Evolutionary conservation across 2,797 vertebrate species (phyloP), one percentile per base, ranked within the genome.

Genomic region (Dipus sagitta): DNA sequence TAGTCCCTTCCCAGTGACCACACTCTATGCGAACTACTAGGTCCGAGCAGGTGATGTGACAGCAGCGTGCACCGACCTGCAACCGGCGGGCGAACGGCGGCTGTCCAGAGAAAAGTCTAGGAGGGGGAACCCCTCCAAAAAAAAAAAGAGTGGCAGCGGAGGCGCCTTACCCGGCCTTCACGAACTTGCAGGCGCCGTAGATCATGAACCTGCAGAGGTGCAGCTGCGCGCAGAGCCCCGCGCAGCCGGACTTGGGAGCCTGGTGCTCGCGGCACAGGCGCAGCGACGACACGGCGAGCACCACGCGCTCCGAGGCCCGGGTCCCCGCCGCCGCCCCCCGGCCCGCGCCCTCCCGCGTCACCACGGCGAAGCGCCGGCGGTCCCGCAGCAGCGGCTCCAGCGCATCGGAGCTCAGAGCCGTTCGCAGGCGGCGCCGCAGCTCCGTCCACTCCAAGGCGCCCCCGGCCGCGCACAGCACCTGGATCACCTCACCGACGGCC

Each of bases 171-270:
- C 98, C 97, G 60, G 97, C 97, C 96, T 30, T 97, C 98, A 97
- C 94, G 84, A 98, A 98, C 32, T 94, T 98, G 97, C 99, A 99
- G 47, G 96, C 94, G 7, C 99, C 99, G 38, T 97, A 98, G 2
- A 99, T 95, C 75, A 97, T 97, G 91, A 98, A 99, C 92, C 97
- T 98, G 97, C 99, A 99, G 89, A 99, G 88, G 90, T 99, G 99
- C 75, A 99, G 97, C 3, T 95, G 86, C 1, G 97, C 95, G 93
- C 99, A 99, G 0, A 1, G 86, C 74, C 96, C 98, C 91, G 1
- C 97, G 98, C 95, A 99, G 70, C 84, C 98, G 2, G 67, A 1
- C 79, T 94, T 95, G 79, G 71, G 21, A 23, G 88, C 78, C 42
- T 93, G 92, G 34, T 97, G 81, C 28, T 96, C 97, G 83, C 96